Evolutionary conservation across 2,797 vertebrate genomes (phyloP), one percentile per base, ranked within the genome.

Genomic region (Neoniphon sammara): DNA sequence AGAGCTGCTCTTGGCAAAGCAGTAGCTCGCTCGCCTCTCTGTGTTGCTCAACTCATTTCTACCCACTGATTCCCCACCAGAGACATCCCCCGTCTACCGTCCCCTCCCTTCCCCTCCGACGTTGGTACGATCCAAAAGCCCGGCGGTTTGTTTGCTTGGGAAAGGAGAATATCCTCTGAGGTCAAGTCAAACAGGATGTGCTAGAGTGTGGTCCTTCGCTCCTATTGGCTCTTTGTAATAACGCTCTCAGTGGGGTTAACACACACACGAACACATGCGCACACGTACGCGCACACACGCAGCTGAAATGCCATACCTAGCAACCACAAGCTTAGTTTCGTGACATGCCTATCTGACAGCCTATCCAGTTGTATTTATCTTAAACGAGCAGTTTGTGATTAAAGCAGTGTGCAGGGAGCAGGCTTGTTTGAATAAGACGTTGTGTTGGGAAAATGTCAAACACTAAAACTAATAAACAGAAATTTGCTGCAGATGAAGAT

Each of bases 131-230:
- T 93, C 89, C 85, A 89, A 92, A 91, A 89, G 85, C 79, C 83
- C 63, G 23, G 80, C 21, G 59, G 88, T 91, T 91, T 93, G 91
- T 93, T 93, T 93, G 90, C 91, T 92, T 92, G 89, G 90, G 88
- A 92, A 93, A 93, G 90, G 91, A 92, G 91, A 92, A 91, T 91
- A 91, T 92, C 91, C 91, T 92, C 89, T 85, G 83, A 91, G 93
- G 92, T 93, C 90, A 94, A 90, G 85, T 93, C 91, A 91, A 93
- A 93, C 93, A 93, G 91, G 92, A 93, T 91, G 87, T 90, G 90
- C 86, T 87, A 85, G 87, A 89, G 91, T 90, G 84, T 82, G 86
- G 89, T 90, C 83, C 86, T 88, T 84, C 58, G 56, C 85, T 90
- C 89, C 89, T 73, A 92, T 90, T 86, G 90, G 88, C 68, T 87